Base-by-base conservation (phyloP, 2,888 invertebrate species). In the Hofmannophila pseudospretella region DNA sequence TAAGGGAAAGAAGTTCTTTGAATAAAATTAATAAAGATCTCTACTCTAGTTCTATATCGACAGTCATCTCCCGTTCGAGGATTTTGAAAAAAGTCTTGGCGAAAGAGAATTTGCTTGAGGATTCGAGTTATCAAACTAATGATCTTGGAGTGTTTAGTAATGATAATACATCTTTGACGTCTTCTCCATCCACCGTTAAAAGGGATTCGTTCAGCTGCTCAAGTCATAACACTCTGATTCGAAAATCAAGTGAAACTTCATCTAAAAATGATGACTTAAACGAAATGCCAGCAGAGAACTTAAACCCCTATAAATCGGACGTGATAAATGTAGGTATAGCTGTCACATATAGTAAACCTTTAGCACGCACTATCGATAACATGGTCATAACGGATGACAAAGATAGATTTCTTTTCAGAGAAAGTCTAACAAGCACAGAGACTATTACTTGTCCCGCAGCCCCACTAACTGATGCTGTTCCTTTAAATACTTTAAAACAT, bases 281-380 rank as follows among this genome's bases (percentile, higher is more conserved):
- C 4, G 38, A 51, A 35, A 36, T 53, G 7, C 8, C 44, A 19
- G 35, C 49, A 27, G 47, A 56, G 4, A 34, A 39, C 9, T 11
- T 26, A 5, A 32, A 34, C 9, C 52, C 60, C 2, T 73, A 54
- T 35, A 67, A 67, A 47, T 53, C 50, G 25, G 64, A 72, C 28
- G 29, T 68, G 0, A 54, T 76, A 2, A 75, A 67, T 38, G 56
- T 73, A 2, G 60, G 70, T 22, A 45, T 74, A 27, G 71, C 72
- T n/a, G 58, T 70, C 16, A 47, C 69, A 13, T 58, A 54, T 32
- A 60, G 61, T 16, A 36, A 44, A 25, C 36, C 48, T 27, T 47
- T 46, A 34, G 41, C 49, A 26, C 36, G 31, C 9, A 43, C 36
- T 22, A 45, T 41, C n/a, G 44, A 43, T 22, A 39, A 47, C 22